phyloP scores from a whole-genome alignment of 1,140 invertebrate species.

The Sarcophaga bullata region DNA sequence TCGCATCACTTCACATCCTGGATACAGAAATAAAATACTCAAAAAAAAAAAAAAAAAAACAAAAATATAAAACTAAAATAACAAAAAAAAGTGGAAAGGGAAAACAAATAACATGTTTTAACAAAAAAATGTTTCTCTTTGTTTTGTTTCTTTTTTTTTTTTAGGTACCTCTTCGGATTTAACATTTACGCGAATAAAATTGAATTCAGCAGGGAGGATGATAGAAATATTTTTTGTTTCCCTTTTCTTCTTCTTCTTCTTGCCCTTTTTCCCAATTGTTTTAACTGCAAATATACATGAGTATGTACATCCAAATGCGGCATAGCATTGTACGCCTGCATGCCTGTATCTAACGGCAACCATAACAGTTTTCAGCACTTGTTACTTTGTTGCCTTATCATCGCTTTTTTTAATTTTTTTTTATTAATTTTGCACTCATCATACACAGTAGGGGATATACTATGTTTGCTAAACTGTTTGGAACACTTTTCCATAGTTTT shows the following conservation, averaged over 20 bases:
- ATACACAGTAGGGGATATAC: not conserved
- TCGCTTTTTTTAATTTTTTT: not conserved
- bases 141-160: not conserved
- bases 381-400: constrained; percentile 13
- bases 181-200: not conserved
- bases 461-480: too few relatives aligned
- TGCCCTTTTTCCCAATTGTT: not conserved
- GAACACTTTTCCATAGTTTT: too few relatives aligned
- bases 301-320: not conserved
- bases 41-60: too few relatives aligned
- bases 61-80: too few relatives aligned
- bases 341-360: constrained; percentile 7
- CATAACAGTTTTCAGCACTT: not conserved
- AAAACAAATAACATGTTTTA: too few relatives aligned
- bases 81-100: too few relatives aligned
- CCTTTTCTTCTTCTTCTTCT: not conserved
- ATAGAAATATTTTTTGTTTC: not conserved
- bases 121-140: too few relatives aligned
- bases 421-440: not conserved
- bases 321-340: not conserved
- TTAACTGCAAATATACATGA: not conserved
- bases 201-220: not conserved
- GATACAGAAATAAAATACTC: too few relatives aligned
- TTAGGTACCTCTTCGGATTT: not conserved
- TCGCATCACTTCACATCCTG: too few relatives aligned